Base-by-base conservation (phyloP, 2,113 vertebrate genomes). In the Amblyopsis rosae region DNA sequence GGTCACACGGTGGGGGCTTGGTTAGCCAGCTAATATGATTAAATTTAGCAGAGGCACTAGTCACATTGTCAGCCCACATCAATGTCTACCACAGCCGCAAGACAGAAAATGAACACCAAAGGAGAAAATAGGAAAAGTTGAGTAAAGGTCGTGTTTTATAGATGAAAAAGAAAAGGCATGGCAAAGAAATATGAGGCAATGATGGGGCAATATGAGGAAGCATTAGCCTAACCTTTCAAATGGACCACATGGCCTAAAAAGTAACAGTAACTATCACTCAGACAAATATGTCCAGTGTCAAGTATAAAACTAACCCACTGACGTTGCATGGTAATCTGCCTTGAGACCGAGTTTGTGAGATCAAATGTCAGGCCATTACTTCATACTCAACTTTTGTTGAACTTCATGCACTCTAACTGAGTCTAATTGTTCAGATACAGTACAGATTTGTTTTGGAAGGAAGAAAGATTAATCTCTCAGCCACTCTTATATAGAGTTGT, bases 1-100 rank as follows among this genome's bases (percentile, higher is more conserved):
- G 82, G 86, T 90, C 83, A 90, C 85, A 84, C 59, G 26, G 83
- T 82, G 67, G 75, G 59, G 73, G 81, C 84, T 82, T 80, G 86
- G 82, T 90, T 88, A 90, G 88, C 86, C 81, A 88, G 73, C 82
- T 90, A 90, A 91, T 83, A 86, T 87, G 88, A 91, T 90, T 90
- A 86, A 75, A 88, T 90, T 86, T 75, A 89, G 73, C 35, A 8
- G 77, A 88, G 79, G 86, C 79, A 88, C 77, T 80, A 86, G 79
- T 85, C 82, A 81, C 87, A 87, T 87, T 87, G 84, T 89, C 82
- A 82, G 84, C 83, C 70, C 75, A 87, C 87, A 88, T 92, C 88
- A 92, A 89, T 88, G 87, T 90, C 74, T 80, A 65, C 70, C 51
- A 6, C 58, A 9, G 63, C 77, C 67, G 62, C 50, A 55, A 70